Conservation (phyloP, 2,113 vertebrate genomes). For the Tachysurus vachellii region DNA sequence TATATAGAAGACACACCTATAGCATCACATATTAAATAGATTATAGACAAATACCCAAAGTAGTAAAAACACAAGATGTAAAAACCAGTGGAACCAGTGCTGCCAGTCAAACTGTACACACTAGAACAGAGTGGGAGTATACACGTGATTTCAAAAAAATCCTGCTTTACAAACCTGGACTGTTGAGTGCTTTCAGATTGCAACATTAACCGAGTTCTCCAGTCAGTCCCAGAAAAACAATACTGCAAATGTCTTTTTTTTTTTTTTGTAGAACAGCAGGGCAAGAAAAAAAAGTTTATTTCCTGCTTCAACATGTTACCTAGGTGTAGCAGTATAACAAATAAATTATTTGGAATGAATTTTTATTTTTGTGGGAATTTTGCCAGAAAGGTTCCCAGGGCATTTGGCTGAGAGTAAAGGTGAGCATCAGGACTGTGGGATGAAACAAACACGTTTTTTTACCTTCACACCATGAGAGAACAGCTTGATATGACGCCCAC, state of each 20-base stretch:
- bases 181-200: background rate
- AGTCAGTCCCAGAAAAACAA: background rate
- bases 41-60: background rate
- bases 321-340: background rate
- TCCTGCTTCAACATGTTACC: background rate
- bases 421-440: background rate
- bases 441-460: background rate
- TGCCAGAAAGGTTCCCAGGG: background rate
- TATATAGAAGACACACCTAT: background rate
- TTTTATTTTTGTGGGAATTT: background rate
- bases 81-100: background rate
- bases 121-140: background rate
- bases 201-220: background rate
- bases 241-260: background rate
- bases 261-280: background rate
- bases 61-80: background rate
- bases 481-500: background rate
- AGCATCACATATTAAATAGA: background rate
- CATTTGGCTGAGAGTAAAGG: background rate
- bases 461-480: background rate
- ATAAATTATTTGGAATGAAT: background rate
- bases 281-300: background rate
- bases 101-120: background rate
- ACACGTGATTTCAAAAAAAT: background rate
- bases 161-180: background rate